Evolutionary conservation across 2,113 vertebrate species (phyloP), one percentile per base, ranked within the genome.

Genomic region (Entomyzon cyanotis): DNA sequence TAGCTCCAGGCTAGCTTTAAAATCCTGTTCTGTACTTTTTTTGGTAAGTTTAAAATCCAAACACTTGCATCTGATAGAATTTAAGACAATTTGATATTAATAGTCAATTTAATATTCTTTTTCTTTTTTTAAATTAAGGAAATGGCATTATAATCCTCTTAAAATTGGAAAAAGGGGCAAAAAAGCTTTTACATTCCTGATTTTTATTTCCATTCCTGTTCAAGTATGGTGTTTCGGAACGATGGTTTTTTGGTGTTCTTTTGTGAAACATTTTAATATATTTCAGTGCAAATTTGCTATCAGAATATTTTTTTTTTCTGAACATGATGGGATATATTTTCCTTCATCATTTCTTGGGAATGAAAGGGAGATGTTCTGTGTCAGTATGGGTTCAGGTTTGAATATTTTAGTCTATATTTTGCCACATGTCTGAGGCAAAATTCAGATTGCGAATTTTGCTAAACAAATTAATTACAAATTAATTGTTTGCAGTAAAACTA

Each of bases 1-100:
- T 81, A 84, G 55, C 58, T 89, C 53, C 76, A 79, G 50, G 41
- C 24, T 70, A 63, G 28, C 30, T 93, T 92, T 80, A 41, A 89
- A 92, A 63, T 65, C 17, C 10, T 10, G 11, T 62, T 84, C 60
- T 79, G 23, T 52, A 42, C 64, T 10, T 59, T 58, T 69, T 84
- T 68, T 73, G 19, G 42, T 64, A 89, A 75, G 49, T 0, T 63
- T 4, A 8, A 92, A 92, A 64, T 75, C 20, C 23, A 79, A 41
- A 62, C 69, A 47, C 23, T 87, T 78, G 22, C 42, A 78, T 90
- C 55, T 85, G 59, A 50, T 22, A 70, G 33, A 73, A 53, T 53
- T 94, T 75, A 62, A 28, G 37, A 80, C 28, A 76, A 82, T 42
- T 73, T 47, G 7, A 55, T 75, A 50, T 55, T 56, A 69, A 9